These are phyloP conservation scores for Furnarius figulus DNA, from an alignment of 2,113 vertebrate genomes.

Conservation along the genomic window DNA sequence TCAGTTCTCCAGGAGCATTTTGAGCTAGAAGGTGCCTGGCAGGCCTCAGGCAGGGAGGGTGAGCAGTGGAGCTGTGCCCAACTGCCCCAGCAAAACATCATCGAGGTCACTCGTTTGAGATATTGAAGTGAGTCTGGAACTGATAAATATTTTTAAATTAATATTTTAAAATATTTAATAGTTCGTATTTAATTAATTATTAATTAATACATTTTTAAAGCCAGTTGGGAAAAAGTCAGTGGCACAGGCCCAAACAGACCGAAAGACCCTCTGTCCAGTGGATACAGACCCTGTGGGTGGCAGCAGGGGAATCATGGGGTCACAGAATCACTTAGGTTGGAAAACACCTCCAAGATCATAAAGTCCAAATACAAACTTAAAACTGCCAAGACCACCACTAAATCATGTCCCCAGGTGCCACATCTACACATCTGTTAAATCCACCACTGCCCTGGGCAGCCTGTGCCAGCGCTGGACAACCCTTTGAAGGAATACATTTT, in stretches of 20 bases:
- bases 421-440: not conserved
- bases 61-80: not conserved
- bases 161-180: not conserved
- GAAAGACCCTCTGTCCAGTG: not conserved
- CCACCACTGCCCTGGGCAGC: not conserved
- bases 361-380: not conserved
- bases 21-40: not conserved
- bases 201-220: not conserved
- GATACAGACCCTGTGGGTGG: not conserved
- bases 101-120: not conserved
- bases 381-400: not conserved
- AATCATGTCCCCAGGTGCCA: not conserved
- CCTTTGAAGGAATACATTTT: not conserved
- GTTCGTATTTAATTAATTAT: not conserved
- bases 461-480: not conserved
- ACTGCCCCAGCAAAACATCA: not conserved
- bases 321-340: not conserved
- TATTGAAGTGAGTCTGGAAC: not conserved
- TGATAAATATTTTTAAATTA: not conserved
- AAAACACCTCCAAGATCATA: not conserved
- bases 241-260: not conserved
- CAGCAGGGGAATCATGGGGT: not conserved
- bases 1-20: not conserved
- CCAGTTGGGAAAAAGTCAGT: accelerated
- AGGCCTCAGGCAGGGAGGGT: not conserved